phyloP scores from a whole-genome alignment of 2,113 vertebrate species.

The Phocoena phocoena region DNA sequence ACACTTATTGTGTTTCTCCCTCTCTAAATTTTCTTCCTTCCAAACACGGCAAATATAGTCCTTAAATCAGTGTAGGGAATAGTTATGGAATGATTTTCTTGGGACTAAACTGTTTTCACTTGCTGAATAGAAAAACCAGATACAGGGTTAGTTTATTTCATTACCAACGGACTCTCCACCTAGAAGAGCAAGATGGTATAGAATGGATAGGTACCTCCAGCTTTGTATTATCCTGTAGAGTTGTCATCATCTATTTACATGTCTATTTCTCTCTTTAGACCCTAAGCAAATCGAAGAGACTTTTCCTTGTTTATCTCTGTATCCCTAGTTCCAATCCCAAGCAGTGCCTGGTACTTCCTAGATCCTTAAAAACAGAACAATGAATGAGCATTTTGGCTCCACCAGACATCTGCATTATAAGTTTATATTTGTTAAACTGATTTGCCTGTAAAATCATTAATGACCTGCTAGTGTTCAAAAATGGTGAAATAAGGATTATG shows the following conservation, averaged over 20 bases:
- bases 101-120: conserved; percentile 30
- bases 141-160: conserved; percentile 8
- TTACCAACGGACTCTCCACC: neutral
- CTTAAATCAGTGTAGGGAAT: neutral
- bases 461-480: conserved; percentile 30
- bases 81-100: neutral
- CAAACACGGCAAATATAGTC: neutral
- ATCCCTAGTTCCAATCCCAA: neutral
- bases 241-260: neutral
- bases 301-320: neutral
- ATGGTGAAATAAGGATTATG: conserved; percentile 29
- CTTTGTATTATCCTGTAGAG: neutral
- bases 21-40: conserved; percentile 32
- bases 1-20: neutral
- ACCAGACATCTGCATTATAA: neutral
- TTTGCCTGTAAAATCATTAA: conserved; percentile 44
- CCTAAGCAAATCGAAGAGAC: neutral
- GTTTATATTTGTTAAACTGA: neutral
- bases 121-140: conserved; percentile 32
- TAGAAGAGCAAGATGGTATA: conserved; percentile 14
- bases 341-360: neutral
- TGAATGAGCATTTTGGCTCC: neutral
- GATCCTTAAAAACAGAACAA: conserved; percentile 29
- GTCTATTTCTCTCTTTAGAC: conserved; percentile 16
- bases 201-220: neutral